Evolutionary conservation across 2,113 vertebrate genomes (phyloP).

Genomic region (Myotis yumanensis): DNA sequence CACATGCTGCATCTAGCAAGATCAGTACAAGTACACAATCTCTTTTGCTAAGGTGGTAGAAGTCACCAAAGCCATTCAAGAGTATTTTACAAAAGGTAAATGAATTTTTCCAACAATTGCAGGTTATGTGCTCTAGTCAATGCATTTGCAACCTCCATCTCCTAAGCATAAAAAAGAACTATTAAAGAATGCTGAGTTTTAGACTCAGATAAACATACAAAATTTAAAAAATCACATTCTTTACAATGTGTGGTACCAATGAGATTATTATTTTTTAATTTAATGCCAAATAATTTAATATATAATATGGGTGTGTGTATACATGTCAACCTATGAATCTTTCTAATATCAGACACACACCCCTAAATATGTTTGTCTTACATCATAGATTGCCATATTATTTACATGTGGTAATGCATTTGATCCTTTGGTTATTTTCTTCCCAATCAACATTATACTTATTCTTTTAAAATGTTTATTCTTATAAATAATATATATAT

Average conservation of each 20-base stretch:
- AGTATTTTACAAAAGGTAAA: background rate
- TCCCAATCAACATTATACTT: background rate
- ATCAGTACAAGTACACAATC: background rate
- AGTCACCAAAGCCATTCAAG: background rate
- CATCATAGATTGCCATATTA: background rate
- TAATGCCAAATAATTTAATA: background rate
- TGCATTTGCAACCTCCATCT: background rate
- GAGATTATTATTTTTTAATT: background rate
- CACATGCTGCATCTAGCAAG: background rate
- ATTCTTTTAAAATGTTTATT: background rate
- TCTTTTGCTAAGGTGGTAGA: background rate
- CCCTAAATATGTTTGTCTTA: background rate
- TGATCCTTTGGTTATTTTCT: background rate
- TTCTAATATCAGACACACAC: background rate
- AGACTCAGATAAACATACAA: background rate
- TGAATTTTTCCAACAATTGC: background rate
- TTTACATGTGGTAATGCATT: background rate
- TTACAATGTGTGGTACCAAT: background rate
- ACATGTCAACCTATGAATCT: background rate
- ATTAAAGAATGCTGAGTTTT: background rate
- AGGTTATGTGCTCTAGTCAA: background rate
- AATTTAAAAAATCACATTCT: background rate
- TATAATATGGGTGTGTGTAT: background rate
- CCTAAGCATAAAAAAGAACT: background rate
- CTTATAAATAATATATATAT: background rate